Conservation (phyloP, 2,888 invertebrate genomes). For the Agapostemon virescens region DNA sequence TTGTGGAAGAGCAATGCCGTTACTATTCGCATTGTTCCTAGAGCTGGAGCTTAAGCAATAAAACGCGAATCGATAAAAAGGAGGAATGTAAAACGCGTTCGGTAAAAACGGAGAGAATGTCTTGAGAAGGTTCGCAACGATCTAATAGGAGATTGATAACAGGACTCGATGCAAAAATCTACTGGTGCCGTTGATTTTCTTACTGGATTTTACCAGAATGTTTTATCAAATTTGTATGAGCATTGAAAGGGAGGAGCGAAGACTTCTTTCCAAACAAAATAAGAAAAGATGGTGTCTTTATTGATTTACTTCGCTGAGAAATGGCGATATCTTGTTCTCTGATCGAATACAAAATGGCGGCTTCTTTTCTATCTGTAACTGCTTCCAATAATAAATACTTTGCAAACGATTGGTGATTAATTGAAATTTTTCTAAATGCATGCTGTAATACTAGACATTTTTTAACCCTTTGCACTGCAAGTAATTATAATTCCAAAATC, state of each 20-base stretch:
- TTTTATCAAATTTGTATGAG: conserved; percentile 29
- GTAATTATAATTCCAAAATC: too few relatives aligned
- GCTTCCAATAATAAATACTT: not conserved
- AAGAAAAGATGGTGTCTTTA: not conserved
- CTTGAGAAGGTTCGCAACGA: conserved; percentile 40
- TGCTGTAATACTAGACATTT: too few relatives aligned
- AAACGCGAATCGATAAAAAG: conserved; percentile 35
- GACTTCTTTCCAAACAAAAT: conserved; percentile 21
- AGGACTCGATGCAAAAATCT: conserved; percentile 35
- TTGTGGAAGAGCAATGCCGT: conserved; percentile 38
- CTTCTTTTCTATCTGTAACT: too few relatives aligned
- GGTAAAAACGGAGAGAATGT: conserved; percentile 35
- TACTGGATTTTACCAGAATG: not conserved
- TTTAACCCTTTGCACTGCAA: too few relatives aligned
- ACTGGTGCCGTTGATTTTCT: conserved; percentile 42
- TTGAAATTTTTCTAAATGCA: too few relatives aligned
- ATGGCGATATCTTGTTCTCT: not conserved
- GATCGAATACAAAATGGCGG: conserved; percentile 3
- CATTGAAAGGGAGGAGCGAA: conserved; percentile 15
- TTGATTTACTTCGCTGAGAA: conserved; percentile 8
- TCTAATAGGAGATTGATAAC: conserved; percentile 53
- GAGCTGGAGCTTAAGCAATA: conserved; percentile 31
- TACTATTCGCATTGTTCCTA: conserved; percentile 42
- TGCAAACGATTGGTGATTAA: too few relatives aligned
- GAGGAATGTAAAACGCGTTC: conserved; percentile 43